phyloP scores from a whole-genome alignment of 2,888 invertebrate genomes.

The Chrysopilus asiliformis region DNA sequence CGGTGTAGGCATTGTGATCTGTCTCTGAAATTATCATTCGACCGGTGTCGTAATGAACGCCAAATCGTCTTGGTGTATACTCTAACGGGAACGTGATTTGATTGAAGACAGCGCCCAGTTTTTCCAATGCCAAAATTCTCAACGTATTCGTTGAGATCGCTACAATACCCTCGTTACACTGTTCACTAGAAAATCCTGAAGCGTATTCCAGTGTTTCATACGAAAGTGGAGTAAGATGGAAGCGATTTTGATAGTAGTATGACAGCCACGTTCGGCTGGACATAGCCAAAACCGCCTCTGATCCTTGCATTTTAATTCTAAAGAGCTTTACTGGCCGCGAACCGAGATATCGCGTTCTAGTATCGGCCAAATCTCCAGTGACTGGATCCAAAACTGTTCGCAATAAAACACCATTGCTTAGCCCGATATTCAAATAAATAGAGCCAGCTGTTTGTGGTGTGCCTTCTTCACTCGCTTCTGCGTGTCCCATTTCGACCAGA shows the following conservation, averaged over 20 bases:
- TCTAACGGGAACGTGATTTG: constrained; percentile 86
- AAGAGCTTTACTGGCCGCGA: constrained; percentile 93
- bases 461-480: constrained; percentile 43
- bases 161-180: constrained; percentile 98
- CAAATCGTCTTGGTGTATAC: constrained; percentile 91
- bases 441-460: constrained; percentile 50
- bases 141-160: constrained; percentile 97
- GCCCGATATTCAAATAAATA: constrained; percentile 89
- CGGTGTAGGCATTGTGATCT: constrained; percentile 97
- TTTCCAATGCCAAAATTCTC: constrained; percentile 93
- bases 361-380: constrained; percentile 93
- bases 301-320: constrained; percentile 87
- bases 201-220: constrained; percentile 97
- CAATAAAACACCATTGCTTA: constrained; percentile 90
- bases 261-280: constrained; percentile 97
- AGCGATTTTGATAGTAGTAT: constrained; percentile 94
- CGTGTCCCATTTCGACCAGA: constrained; percentile 83
- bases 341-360: constrained; percentile 91
- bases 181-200: constrained; percentile 90
- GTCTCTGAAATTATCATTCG: constrained; percentile 88
- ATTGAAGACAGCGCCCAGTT: constrained; percentile 96
- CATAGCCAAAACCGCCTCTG: constrained; percentile 94
- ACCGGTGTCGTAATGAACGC: constrained; percentile 81
- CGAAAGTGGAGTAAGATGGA: constrained; percentile 88
- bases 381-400: constrained; percentile 90